Evolutionary conservation across 2,113 vertebrate genomes (phyloP), one percentile per base, ranked within the genome.

Genomic region (Speoplatyrhinus poulsoni): DNA sequence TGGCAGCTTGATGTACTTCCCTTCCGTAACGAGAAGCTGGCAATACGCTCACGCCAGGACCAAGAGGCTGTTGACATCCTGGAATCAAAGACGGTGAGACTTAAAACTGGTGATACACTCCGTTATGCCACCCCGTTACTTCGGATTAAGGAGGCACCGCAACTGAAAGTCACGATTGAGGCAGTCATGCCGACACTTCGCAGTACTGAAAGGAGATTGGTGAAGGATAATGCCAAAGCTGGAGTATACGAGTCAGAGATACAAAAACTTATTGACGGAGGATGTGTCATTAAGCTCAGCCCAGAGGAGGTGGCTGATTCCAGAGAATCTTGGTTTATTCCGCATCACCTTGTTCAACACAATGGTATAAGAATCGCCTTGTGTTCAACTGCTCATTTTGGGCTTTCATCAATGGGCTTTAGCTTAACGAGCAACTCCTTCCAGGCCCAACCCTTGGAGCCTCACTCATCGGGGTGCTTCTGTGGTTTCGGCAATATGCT

Each of bases 1-100:
- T 65, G 48, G 48, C 62, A 64, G 26, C 19, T 64, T 12, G 48
- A 64, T 52, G 48, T 53, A 15, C 69, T 70, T 36, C 36, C 6
- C 36, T 36, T 36, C 36, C 12, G 41, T 6, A 26, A 46, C 26
- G 60, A 62, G 60, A 62, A 48, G 46, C 60, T 48, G 16, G 46
- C n/a, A n/a, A 5, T 47, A 47, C 36, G 60, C n/a, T 61, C 59
- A 33, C 15, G 12, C 46, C 62, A 26, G 62, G 62, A 64, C 48
- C 62, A 64, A 32, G 46, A 52, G 47, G 49, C 53, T 52, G 48
- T 61, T 12, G 13, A 41, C 41, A 46, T 46, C 36, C 36, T 61
- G 33, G 60, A 46, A 46, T 3, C 41, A 1, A 13, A 15, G 6
- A 61, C 47, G 1, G 19, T 17, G 7, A 9, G 47, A 17, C 47